Base-by-base conservation (phyloP, 1,140 invertebrate species). In the Brachionus asplanchnoidis region DNA sequence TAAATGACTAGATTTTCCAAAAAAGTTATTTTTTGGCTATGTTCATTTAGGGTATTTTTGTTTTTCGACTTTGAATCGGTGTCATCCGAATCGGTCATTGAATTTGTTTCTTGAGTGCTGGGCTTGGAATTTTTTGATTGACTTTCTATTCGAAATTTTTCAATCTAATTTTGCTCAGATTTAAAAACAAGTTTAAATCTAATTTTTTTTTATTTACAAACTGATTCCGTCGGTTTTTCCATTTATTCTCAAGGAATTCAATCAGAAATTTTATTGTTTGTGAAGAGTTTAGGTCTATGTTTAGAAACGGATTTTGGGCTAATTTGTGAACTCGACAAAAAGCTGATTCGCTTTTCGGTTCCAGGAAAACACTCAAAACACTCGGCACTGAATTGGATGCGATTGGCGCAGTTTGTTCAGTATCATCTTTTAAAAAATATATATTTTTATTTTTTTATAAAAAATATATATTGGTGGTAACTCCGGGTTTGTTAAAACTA, bases 241-340 rank as follows among this genome's bases (percentile, higher is more conserved):
- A 82, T 56, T 82, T 82, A 46, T 68, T 60, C 53, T 82, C 53
- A 14, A 82, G 60, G 17, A 65, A 68, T 12, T 82, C 79, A 42
- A 82, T 65, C n/a, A 82, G 40, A 65, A 12, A 82, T 60, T 68
- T 82, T 2, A 82, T 23, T 26, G 79, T 20, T 65, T 68, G 53
- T 14, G 20, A 32, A 8, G 79, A 46, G 12, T 82, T 44, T 14
- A 82, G 0, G 0, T 82, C 65, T n/a, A 82, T 68, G 36, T 82
- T 60, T 28, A 82, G 20, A 60, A 82, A 82, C 1, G 79, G 79
- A 65, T 82, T 82, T 68, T 82, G 79, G 17, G 79, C 50, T 4
- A 82, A n/a, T 44, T 28, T 42, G 32, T 82, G 79, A 60, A 82
- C 79, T 46, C 79, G 50, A 68, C 79, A 82, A 44, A 56, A 82